Base-by-base conservation (phyloP, 2,113 vertebrate species). In the Limanda limanda region DNA sequence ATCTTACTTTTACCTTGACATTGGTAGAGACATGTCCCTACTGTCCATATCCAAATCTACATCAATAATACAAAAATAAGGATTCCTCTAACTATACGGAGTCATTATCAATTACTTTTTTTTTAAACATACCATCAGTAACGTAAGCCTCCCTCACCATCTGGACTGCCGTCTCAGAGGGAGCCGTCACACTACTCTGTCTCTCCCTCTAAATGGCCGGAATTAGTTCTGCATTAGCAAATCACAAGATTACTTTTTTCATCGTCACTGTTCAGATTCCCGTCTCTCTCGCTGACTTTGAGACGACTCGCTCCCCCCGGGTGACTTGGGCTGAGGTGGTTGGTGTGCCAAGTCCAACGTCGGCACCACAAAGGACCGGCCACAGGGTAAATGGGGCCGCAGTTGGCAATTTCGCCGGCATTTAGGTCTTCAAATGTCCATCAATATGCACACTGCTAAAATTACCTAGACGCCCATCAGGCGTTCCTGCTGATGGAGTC, bases 371-470 rank as follows among this genome's bases (percentile, higher is more conserved):
- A 78, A 75, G 66, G 78, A 73, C 74, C 71, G 77, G 78, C 81
- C 68, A 18, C 76, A 14, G 56, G 24, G 62, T 68, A 83, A 89
- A 90, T 67, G 68, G 76, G 81, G 74, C 76, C 74, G 24, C 27
- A 52, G 77, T 81, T 81, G 78, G 83, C 81, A 81, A 73, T 89
- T 91, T 90, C 12, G 47, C 71, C 63, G 56, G 51, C 48, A 0
- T 89, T 89, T 89, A 84, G 91, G 89, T 88, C 78, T 79, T 87
- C 80, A 64, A 74, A 74, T 79, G 85, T 83, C 80, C 79, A 81
- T 92, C 89, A 81, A 81, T 89, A 87, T 86, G 84, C 85, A 80
- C 80, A 60, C 87, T 88, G 76, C 82, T 81, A 80, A 84, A 90
- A 92, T 91, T 90, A 91, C 88, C 75, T 58, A 79, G 76, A 66